Base-by-base conservation (phyloP, 2,888 invertebrate species). In the Campaea margaritaria region DNA sequence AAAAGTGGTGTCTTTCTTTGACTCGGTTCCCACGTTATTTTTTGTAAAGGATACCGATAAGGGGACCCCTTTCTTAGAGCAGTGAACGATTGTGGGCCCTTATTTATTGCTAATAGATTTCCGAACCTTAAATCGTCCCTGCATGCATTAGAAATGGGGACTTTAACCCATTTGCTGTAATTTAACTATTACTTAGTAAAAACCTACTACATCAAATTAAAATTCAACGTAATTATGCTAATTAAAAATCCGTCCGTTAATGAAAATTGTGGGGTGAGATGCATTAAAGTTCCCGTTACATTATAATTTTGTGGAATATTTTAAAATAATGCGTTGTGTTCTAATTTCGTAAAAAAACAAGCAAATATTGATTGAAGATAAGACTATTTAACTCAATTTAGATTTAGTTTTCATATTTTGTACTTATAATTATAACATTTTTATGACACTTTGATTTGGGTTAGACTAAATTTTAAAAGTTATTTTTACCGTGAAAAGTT, bases 61-160 rank as follows among this genome's bases (percentile, higher is more conserved):
- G 89, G 90, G 91, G 90, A 88, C 85, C 91, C 91, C 91, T 91
- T 91, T 88, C 86, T 87, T 84, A 83, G 84, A 80, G 80, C 80
- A 82, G 81, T 81, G 83, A 86, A 83, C 84, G 86, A 85, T 85
- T 82, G 86, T 81, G 79, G 83, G 80, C 79, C 85, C 82, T 89
- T 89, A 89, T 91, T 89, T 89, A 89, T 89, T 86, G 85, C 87
- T 89, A 87, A 91, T 91, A 90, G 87, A 88, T 88, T 86, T 87
- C 75, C 82, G 79, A 88, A 85, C 78, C 78, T 84, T 83, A 75
- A 78, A 85, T 81, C 78, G 75, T 84, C 79, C 79, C 78, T 81
- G 79, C 76, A 80, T 87, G 84, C 81, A 84, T 87, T 84, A 79
- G 68, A 75, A 83, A 80, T 78, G 81, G 79, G 81, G 78, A 78